These are phyloP conservation scores for Diachasmimorpha longicaudata DNA, from an alignment of 1,140 invertebrate genomes.

Conservation along the genomic window DNA sequence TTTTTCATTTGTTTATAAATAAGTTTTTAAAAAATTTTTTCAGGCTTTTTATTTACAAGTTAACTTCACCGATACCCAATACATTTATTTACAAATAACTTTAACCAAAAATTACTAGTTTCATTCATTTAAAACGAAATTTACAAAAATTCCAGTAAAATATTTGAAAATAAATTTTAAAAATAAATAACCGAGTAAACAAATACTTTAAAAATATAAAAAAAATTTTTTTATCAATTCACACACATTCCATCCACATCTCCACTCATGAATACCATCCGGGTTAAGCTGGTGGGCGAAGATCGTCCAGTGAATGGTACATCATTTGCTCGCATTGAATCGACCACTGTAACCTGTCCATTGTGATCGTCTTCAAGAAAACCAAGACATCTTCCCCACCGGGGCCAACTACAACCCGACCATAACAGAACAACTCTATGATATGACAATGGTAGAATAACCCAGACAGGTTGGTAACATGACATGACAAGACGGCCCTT, in stretches of 20 bases:
- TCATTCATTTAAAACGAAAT: no score
- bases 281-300: conserved; percentile 13
- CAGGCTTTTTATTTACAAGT: no score
- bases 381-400: conserved; percentile 7
- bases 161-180: no score
- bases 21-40: no score
- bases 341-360: background rate
- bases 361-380: background rate
- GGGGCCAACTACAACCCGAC: background rate
- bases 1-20: no score
- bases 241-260: background rate
- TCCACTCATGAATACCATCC: background rate
- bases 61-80: no score
- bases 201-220: background rate
- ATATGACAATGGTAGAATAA: background rate
- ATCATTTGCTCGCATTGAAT: conserved; percentile 19
- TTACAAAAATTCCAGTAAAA: no score
- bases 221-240: background rate
- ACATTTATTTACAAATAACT: no score
- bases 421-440: background rate
- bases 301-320: background rate
- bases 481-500: background rate
- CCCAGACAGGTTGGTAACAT: background rate
- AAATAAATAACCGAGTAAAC: no score
- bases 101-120: no score